Evolutionary conservation across 2,888 invertebrate species (phyloP), one percentile per base, ranked within the genome.

Genomic region (Gisinianus flammeolus): DNA sequence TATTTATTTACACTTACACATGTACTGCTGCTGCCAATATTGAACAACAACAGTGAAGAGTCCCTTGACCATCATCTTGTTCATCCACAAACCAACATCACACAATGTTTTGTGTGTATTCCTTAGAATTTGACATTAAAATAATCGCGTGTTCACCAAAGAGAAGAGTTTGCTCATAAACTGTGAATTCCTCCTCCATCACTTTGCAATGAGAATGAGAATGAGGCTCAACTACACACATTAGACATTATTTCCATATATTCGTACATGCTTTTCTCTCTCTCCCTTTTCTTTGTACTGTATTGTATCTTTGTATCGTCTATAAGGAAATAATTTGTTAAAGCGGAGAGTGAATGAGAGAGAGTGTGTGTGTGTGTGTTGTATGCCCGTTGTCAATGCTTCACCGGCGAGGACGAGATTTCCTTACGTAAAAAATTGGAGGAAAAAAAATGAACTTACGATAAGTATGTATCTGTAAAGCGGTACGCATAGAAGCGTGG

Each of bases 1-100:
- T 67, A 67, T 67, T 67, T 67, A 62, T 62, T 62, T 62, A 62
- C 62, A 62, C 22, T 44, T n/a, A n/a, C n/a, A n/a, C n/a, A n/a
- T n/a, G n/a, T n/a, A n/a, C n/a, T n/a, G n/a, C n/a, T n/a, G n/a
- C n/a, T n/a, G n/a, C n/a, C n/a, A n/a, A n/a, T n/a, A n/a, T n/a
- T n/a, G n/a, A n/a, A n/a, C n/a, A n/a, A n/a, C n/a, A n/a, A n/a
- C n/a, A n/a, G n/a, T n/a, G 54, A 54, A 4, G 54, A 54, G 16
- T 5, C 6, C 6, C 44, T 6, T 10, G 58, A 8, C 58, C 19
- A 24, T 58, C 24, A 62, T 26, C 26, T 44, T 44, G 16, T 19
- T 22, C 62, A 24, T 58, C 58, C 24, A 10, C 58, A 19, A 22
- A 19, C 69, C 69, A 26, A 54, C 26, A 30, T 54, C 31, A 58